Percentiles rank a stretch among this genome's conserved stretches.
These are phyloP conservation scores for Muscicapa comitata DNA, from an alignment of 2,797 vertebrate species.

Conservation along the genomic window DNA sequence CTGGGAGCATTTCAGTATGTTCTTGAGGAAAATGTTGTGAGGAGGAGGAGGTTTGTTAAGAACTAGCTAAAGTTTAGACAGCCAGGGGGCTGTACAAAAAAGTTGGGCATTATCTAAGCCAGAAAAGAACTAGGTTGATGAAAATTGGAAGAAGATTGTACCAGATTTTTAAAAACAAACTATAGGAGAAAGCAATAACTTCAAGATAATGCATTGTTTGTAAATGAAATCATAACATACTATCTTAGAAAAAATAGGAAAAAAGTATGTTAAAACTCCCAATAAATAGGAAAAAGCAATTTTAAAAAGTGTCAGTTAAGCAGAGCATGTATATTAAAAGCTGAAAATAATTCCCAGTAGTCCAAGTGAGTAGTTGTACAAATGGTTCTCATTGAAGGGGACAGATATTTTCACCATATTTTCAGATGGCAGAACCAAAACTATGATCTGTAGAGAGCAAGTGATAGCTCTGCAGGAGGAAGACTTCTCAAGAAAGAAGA, in stretches of 20 bases:
- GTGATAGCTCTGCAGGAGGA: neutral
- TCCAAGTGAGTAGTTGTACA: neutral
- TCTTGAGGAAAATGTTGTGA: constrained; percentile 39
- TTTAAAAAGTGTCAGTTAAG: neutral
- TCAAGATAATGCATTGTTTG: neutral
- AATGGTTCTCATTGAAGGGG: neutral
- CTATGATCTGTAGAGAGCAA: neutral
- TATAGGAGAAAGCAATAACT: neutral
- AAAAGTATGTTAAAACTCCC: neutral
- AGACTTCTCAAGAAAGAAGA: neutral
- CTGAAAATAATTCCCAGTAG: neutral
- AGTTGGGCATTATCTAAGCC: neutral
- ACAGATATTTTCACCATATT: neutral
- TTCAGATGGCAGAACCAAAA: neutral
- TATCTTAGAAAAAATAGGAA: neutral
- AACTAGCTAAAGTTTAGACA: constrained; percentile 18
- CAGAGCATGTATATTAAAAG: neutral
- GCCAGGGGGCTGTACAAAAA: neutral
- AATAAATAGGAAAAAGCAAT: neutral
- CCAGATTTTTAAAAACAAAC: neutral
- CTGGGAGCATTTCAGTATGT: constrained; percentile 47
- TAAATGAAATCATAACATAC: neutral
- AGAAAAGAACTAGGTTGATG: neutral
- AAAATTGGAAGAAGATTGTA: neutral
- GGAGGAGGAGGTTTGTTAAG: constrained; percentile 47